phyloP scores from a whole-genome alignment of 1,140 invertebrate genomes.

The Magallana ariakensis region DNA sequence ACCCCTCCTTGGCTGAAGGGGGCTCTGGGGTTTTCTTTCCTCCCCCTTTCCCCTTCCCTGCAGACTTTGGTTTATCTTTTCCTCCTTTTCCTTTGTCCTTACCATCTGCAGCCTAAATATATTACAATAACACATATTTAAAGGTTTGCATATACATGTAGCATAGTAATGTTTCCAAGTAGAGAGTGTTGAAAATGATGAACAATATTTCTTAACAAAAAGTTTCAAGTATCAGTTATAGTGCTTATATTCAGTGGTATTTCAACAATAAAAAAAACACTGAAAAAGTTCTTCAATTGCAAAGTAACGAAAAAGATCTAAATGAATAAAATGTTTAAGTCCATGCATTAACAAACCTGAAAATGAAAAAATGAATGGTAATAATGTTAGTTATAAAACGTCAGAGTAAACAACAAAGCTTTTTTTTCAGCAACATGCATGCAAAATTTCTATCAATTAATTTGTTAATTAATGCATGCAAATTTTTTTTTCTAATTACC shows the following conservation, averaged over 20 bases:
- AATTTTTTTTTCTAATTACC: not conserved
- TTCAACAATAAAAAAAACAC: too few relatives aligned
- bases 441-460: not conserved
- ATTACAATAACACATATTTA: not conserved
- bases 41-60: conserved; percentile 73
- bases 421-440: not conserved
- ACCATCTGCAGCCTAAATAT: conserved; percentile 63
- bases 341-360: not conserved
- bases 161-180: too few relatives aligned
- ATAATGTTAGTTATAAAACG: too few relatives aligned
- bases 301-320: too few relatives aligned
- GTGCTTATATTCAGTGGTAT: too few relatives aligned
- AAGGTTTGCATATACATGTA: too few relatives aligned
- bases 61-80: conserved; percentile 73
- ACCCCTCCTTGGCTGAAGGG: conserved; percentile 74
- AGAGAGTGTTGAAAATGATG: too few relatives aligned
- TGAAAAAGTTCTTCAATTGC: too few relatives aligned
- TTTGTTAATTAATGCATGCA: not conserved
- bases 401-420: too few relatives aligned
- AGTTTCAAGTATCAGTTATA: too few relatives aligned
- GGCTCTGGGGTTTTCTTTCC: conserved; percentile 77
- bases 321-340: too few relatives aligned
- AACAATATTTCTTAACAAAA: too few relatives aligned
- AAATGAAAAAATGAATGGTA: not conserved
- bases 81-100: conserved; percentile 70